Percentiles rank a stretch among this genome's conserved stretches.
phyloP scores from a whole-genome alignment of 2,797 vertebrate species.

The Platyrinchus mystaceus region DNA sequence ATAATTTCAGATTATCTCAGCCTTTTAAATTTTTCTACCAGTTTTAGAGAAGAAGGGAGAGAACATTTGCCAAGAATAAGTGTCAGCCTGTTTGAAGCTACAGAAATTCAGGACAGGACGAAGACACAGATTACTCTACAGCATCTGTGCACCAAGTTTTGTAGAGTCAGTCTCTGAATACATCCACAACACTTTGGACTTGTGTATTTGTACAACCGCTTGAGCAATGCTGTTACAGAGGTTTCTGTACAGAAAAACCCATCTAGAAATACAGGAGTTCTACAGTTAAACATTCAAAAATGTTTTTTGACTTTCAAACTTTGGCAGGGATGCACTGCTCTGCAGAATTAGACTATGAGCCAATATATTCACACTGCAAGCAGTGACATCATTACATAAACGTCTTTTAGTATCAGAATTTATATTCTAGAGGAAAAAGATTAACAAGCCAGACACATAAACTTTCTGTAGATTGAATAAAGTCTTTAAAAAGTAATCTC shows the following conservation, averaged over 20 bases:
- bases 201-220: neutral
- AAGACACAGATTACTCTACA: neutral
- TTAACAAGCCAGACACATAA: neutral
- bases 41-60: neutral
- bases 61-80: neutral
- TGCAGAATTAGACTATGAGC: neutral
- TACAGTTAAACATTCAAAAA: neutral
- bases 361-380: neutral
- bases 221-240: neutral
- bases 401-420: neutral
- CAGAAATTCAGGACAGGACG: neutral
- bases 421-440: neutral
- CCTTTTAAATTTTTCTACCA: neutral
- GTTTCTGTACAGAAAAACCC: neutral
- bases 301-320: slow-evolving; percentile 9
- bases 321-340: neutral
- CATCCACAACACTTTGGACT: rapidly evolving
- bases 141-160: neutral
- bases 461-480: neutral
- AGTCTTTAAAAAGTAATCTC: neutral
- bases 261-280: neutral
- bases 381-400: neutral
- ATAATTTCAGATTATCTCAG: neutral
- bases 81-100: neutral
- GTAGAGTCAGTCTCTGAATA: neutral